Conservation (phyloP, 2,888 invertebrate species). For the Parnassius orleans region DNA sequence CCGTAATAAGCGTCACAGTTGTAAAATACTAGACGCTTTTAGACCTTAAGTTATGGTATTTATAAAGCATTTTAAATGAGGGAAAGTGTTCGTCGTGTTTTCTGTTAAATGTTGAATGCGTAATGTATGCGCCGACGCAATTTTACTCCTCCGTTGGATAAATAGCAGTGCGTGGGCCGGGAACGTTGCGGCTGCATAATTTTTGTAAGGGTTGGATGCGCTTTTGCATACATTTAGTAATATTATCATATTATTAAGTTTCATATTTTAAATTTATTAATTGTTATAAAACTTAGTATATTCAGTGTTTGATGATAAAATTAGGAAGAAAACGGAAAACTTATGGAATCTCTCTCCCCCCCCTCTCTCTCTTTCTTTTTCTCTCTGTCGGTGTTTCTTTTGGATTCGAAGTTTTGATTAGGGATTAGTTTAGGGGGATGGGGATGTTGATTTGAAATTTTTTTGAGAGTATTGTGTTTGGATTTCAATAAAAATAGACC, state of each 20-base stretch:
- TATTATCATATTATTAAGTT: conserved; percentile 5
- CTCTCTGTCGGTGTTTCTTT: too few relatives aligned
- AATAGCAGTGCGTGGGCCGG: conserved; percentile 57
- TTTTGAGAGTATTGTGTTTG: too few relatives aligned
- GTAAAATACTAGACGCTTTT: conserved; percentile 5
- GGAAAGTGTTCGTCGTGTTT: conserved; percentile 21
- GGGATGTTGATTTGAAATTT: too few relatives aligned
- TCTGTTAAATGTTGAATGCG: conserved; percentile 29
- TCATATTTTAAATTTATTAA: neutral
- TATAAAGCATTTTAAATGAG: conserved; percentile 25
- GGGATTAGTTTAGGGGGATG: too few relatives aligned
- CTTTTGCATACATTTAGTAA: conserved; percentile 15
- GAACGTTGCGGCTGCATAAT: conserved; percentile 28
- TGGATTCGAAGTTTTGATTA: too few relatives aligned
- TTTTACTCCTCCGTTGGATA: conserved; percentile 50
- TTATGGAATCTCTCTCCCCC: too few relatives aligned
- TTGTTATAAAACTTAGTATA: too few relatives aligned
- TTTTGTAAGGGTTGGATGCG: conserved; percentile 22
- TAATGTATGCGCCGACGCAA: conserved; percentile 56
- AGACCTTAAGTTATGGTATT: conserved; percentile 23
- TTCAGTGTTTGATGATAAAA: too few relatives aligned
- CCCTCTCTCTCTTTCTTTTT: too few relatives aligned
- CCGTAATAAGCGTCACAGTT: conserved; percentile 1
- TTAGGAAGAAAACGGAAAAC: too few relatives aligned
- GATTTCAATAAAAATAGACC: too few relatives aligned